Base-by-base conservation (phyloP, 2,888 invertebrate species). In the Agrochola litura region DNA sequence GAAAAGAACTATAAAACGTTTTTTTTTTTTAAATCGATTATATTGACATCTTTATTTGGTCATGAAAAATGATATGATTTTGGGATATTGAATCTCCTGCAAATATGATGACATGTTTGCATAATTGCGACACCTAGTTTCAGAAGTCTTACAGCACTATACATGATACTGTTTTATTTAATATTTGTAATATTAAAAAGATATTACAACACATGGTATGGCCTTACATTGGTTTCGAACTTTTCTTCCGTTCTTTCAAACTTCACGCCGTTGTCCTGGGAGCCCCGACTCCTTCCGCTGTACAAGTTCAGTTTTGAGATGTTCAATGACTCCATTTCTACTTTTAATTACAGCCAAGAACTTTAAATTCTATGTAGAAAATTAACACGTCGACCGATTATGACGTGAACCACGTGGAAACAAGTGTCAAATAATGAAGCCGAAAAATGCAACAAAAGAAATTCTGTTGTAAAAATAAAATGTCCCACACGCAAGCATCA, bases 361-460 rank as follows among this genome's bases (percentile, higher is more conserved):
- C 86, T 90, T 86, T 86, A 90, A 83, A 91, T 89, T 89, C 88
- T 77, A 85, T 87, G 86, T 86, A 91, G 89, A 87, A 92, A 89
- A 91, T 92, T 93, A 94, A 95, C 96, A 96, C 96, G 96, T 96
- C 94, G 94, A 95, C 95, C 90, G 87, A 90, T 88, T 90, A 77
- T 95, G 95, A 95, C 96, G 92, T 91, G 89, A 93, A 96, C 96
- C 96, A 96, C 96, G 96, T 96, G 96, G 96, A 96, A 94, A 94
- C 91, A 92, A 93, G 92, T 93, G 96, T 96, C 96, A 96, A 93
- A 92, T 90, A 89, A 84, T 90, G 86, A 84, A 79, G 86, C 84
- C 87, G 83, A 88, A 89, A 86, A 89, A 71, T 81, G 84, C 86
- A 85, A 89, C 84, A 87, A 90, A 87, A 87, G 85, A 85, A 89